Evolutionary conservation across 2,888 invertebrate genomes (phyloP).

Genomic region (Nemapogon koenigi): DNA sequence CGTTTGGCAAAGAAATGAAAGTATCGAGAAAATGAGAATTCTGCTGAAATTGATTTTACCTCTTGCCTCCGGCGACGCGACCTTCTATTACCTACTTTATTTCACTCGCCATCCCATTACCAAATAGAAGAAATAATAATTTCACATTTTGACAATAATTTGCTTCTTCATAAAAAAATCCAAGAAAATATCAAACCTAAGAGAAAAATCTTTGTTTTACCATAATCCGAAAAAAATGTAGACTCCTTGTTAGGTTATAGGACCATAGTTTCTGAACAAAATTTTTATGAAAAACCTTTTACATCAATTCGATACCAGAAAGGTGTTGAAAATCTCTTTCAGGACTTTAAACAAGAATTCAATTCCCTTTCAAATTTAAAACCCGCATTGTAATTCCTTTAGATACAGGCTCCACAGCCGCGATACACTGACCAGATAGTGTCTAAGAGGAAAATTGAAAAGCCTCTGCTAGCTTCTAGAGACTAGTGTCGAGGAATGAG

Average conservation of each 20-base stretch:
- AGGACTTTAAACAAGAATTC: too few relatives aligned
- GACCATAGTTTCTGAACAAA: too few relatives aligned
- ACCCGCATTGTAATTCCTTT: too few relatives aligned
- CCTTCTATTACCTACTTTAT: conserved; percentile 31
- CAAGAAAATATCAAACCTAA: too few relatives aligned
- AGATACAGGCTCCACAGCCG: background rate
- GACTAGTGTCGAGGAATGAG: conserved; percentile 8
- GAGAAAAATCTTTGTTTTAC: too few relatives aligned
- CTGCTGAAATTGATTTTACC: conserved; percentile 42
- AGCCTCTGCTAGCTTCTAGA: conserved; percentile 3
- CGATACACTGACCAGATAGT: conserved; percentile 9
- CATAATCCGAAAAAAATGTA: too few relatives aligned
- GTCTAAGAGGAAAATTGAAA: conserved; percentile 6
- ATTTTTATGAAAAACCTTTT: too few relatives aligned
- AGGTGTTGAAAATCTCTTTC: too few relatives aligned
- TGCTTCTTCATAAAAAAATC: too few relatives aligned
- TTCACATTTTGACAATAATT: conserved; percentile 7
- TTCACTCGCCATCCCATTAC: conserved; percentile 15
- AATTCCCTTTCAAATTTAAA: too few relatives aligned
- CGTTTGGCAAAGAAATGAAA: conserved; percentile 23
- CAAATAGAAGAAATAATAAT: conserved; percentile 8
- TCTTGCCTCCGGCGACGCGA: conserved; percentile 29
- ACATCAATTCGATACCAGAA: too few relatives aligned
- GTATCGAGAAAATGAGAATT: conserved; percentile 34
- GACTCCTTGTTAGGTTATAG: too few relatives aligned